These are phyloP conservation scores for Drosophila guanche DNA, from an alignment of 1,140 invertebrate species.

Conservation along the genomic window DNA sequence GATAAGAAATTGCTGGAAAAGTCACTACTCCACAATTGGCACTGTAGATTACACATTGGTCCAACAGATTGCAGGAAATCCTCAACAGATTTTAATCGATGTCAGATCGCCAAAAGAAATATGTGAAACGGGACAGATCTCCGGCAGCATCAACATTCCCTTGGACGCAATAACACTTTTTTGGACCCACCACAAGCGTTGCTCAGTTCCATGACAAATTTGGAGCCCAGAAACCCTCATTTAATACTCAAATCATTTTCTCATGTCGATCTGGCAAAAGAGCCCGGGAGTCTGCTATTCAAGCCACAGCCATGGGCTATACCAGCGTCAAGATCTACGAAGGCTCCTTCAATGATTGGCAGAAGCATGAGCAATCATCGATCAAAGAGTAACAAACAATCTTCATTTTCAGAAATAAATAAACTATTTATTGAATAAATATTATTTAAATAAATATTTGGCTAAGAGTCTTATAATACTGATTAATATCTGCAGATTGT, in stretches of 20 bases:
- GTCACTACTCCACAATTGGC: slow-evolving; percentile 23
- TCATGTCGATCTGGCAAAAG: slow-evolving; percentile 87
- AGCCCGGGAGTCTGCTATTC: slow-evolving; percentile 85
- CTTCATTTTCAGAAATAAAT: not conserved
- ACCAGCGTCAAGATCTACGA: slow-evolving; percentile 83
- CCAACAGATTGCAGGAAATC: slow-evolving; percentile 82
- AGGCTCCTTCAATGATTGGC: slow-evolving; percentile 84
- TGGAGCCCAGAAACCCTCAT: slow-evolving; percentile 84
- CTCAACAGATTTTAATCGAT: slow-evolving; percentile 86
- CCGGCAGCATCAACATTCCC: slow-evolving; percentile 89
- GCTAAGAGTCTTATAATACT: slow-evolving; percentile 11
- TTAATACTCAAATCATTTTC: slow-evolving; percentile 86
- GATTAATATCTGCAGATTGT: not conserved
- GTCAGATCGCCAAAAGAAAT: slow-evolving; percentile 88
- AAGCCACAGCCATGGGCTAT: slow-evolving; percentile 86
- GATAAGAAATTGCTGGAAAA: too few species aligned
- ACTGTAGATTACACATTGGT: slow-evolving; percentile 84
- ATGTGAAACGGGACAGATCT: slow-evolving; percentile 87
- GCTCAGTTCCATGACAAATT: slow-evolving; percentile 84
- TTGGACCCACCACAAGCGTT: slow-evolving; percentile 64
- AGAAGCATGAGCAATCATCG: slow-evolving; percentile 74
- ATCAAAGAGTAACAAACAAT: not conserved
- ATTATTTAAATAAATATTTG: slow-evolving; percentile 8
- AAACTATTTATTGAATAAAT: slow-evolving; percentile 28
- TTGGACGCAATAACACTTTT: slow-evolving; percentile 83